A percentile compares a stretch with the other conserved stretches of the same genome.
Conservation (phyloP, 2,797 vertebrate genomes). For the Paramormyrops hopkinsi region DNA sequence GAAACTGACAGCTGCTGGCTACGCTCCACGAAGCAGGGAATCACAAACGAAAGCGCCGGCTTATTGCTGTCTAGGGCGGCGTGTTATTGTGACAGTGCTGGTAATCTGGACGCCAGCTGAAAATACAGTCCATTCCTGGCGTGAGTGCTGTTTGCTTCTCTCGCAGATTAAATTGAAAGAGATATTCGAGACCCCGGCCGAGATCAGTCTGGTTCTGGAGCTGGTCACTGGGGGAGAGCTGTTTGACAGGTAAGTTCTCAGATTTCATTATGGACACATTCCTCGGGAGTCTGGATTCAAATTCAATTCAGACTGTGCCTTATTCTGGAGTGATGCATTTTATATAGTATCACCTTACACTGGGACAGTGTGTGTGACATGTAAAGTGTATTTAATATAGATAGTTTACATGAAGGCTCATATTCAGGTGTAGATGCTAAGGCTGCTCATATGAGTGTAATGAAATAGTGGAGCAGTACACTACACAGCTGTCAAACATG, state of each 20-base stretch:
- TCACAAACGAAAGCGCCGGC: background rate
- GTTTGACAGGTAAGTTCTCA: slow-evolving; percentile 71
- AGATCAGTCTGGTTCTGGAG: slow-evolving; percentile 80
- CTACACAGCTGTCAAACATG: background rate
- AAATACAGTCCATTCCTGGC: background rate
- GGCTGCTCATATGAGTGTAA: background rate
- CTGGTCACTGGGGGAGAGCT: slow-evolving; percentile 78
- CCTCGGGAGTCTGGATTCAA: background rate
- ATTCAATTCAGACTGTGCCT: background rate
- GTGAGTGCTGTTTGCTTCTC: slow-evolving; percentile 8
- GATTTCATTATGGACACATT: background rate
- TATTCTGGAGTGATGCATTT: background rate
- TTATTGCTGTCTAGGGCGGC: background rate
- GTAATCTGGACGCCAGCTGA: background rate
- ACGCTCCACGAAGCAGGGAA: background rate
- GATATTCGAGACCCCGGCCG: slow-evolving; percentile 78
- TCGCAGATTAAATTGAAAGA: slow-evolving; percentile 80
- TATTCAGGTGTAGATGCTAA: background rate
- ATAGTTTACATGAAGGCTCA: background rate
- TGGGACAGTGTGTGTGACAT: background rate
- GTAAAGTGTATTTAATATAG: background rate
- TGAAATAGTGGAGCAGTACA: background rate
- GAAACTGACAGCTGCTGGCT: background rate
- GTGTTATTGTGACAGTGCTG: background rate
- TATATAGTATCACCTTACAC: background rate